Conservation (phyloP, 2,797 vertebrate species). For the Schizopygopsis pylzovi region DNA sequence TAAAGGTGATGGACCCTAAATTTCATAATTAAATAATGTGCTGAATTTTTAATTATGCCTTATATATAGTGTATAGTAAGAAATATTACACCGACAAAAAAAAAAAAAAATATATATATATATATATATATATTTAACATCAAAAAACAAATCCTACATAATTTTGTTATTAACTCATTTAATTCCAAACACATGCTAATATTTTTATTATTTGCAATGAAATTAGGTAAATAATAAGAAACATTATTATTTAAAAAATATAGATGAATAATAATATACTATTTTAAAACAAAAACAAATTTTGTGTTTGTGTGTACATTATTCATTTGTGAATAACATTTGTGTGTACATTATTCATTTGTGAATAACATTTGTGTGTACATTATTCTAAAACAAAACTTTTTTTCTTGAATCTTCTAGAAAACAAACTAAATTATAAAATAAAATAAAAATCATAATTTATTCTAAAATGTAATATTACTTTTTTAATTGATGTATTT, state of each 20-base stretch:
- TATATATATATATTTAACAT: neutral
- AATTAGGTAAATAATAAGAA: neutral
- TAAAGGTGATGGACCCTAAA: constrained; percentile 81
- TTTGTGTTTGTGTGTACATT: no score
- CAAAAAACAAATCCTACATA: neutral
- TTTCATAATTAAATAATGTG: neutral
- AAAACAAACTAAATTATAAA: neutral
- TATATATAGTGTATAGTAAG: neutral
- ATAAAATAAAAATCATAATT: no score
- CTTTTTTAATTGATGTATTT: neutral
- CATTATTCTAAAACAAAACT: neutral
- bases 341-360: no score
- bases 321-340: no score
- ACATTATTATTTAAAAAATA: neutral
- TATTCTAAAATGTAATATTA: neutral
- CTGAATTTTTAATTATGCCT: neutral
- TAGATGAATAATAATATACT: no score
- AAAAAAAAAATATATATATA: neutral
- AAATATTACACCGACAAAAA: neutral
- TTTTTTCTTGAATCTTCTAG: no score
- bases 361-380: no score
- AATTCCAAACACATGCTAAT: neutral
- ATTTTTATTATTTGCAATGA: neutral
- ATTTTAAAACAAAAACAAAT: neutral
- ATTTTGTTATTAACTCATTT: neutral